phyloP scores from a whole-genome alignment of 2,113 vertebrate genomes.

The Catharus fuscescens region DNA sequence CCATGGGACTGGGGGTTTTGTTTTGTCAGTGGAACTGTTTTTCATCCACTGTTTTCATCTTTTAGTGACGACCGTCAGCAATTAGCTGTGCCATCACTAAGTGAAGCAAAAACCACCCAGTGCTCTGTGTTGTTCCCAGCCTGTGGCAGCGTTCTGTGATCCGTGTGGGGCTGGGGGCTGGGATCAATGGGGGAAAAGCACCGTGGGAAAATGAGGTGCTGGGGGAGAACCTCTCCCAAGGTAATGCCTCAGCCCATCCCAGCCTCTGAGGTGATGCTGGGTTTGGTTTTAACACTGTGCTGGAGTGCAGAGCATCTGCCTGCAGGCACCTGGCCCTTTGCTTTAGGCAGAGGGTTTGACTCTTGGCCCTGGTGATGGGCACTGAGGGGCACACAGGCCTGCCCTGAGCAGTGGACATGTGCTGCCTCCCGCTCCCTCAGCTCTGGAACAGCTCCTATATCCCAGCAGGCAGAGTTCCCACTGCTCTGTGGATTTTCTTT shows the following conservation, averaged over 20 bases:
- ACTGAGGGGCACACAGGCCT: too few relatives aligned
- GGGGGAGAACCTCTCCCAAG: not conserved
- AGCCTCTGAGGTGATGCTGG: not conserved
- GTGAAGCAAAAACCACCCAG: not conserved
- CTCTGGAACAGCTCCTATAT: not conserved
- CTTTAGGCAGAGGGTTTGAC: not conserved
- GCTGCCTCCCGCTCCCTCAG: not conserved
- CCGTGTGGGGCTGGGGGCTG: not conserved
- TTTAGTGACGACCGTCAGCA: not conserved
- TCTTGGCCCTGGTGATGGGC: not conserved
- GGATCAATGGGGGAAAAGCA: not conserved
- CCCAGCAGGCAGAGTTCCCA: not conserved
- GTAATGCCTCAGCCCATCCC: not conserved
- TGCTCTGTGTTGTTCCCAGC: not conserved
- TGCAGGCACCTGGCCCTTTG: not conserved
- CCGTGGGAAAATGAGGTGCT: not conserved
- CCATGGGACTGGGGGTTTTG: not conserved
- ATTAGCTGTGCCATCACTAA: not conserved
- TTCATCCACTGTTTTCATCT: not conserved
- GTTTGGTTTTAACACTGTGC: not conserved
- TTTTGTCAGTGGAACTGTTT: not conserved
- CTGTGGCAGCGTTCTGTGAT: not conserved
- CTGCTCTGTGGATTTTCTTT: not conserved
- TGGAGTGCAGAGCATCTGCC: not conserved
- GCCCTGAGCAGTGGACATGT: fast-evolving